phyloP scores from a whole-genome alignment of 1,140 invertebrate genomes.

The Nylanderia fulva region DNA sequence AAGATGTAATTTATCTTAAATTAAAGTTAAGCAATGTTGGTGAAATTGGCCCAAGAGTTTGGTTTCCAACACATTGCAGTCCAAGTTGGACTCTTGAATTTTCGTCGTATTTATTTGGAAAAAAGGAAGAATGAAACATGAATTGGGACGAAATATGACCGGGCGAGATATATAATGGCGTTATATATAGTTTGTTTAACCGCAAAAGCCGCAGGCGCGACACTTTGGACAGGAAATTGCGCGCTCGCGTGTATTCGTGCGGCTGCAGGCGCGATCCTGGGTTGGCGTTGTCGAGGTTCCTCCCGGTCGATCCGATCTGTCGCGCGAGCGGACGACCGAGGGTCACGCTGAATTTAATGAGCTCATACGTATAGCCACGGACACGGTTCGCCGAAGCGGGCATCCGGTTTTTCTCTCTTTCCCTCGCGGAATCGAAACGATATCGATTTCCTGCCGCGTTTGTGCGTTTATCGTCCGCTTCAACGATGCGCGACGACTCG shows the following conservation, averaged over 20 bases:
- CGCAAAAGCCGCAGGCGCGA: slow-evolving; percentile 28
- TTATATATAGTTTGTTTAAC: neutral
- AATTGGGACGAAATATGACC: neutral
- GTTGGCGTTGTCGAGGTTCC: slow-evolving; percentile 13
- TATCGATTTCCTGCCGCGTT: slow-evolving; percentile 51
- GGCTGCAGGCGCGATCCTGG: slow-evolving; percentile 6
- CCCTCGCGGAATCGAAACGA: slow-evolving; percentile 1
- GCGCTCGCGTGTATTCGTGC: neutral
- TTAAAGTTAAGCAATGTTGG: no score
- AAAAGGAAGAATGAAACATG: neutral
- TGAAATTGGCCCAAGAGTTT: no score
- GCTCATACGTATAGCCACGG: slow-evolving; percentile 34
- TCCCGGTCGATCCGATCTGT: slow-evolving; percentile 35
- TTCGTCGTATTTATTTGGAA: neutral
- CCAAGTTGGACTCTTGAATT: neutral
- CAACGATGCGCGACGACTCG: slow-evolving; percentile 8
- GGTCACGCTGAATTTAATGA: slow-evolving; percentile 52
- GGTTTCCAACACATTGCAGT: no score
- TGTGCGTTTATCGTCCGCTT: neutral
- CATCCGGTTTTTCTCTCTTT: slow-evolving; percentile 33
- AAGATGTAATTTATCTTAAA: no score
- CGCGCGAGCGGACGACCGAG: slow-evolving; percentile 24
- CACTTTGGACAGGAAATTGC: slow-evolving; percentile 37
- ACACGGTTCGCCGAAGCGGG: slow-evolving; percentile 43
- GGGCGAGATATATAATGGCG: neutral